Base-by-base conservation (phyloP, 2,888 invertebrate species). In the Schrankia costaestrigalis region DNA sequence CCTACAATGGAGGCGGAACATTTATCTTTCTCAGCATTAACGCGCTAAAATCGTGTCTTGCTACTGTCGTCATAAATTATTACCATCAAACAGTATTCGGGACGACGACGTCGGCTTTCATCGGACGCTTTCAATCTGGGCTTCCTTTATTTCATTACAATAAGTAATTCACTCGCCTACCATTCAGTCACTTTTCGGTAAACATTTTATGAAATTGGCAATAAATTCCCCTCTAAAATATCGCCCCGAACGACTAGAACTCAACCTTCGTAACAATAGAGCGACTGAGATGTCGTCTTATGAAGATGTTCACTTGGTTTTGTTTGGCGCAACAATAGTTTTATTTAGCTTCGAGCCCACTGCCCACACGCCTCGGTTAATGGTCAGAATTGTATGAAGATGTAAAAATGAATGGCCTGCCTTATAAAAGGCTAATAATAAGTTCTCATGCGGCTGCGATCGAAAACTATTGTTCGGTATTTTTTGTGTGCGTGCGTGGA, bases 271-370 rank as follows among this genome's bases (percentile, higher is more conserved):
- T 71, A 77, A 84, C 84, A 85, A 85, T 76, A 60, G 75, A 60
- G 54, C 54, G 62, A 72, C 63, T 58, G 68, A 72, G 77, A 72
- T 66, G 74, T 78, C 72, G 62, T 72, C 71, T 65, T 70, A 86
- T 85, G 78, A 85, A 86, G 86, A 85, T 84, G 84, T 85, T 86
- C 86, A 80, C 82, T 86, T 82, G 68, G 78, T 79, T 82, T 85
- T 85, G 84, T 86, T 82, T 68, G 67, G 63, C 56, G 65, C 63
- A 80, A 86, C 86, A 87, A 87, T 86, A 82, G 85, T 83, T 85
- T 84, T 87, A 85, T 87, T 85, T 84, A 83, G 81, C 72, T 78
- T 46, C 72, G 63, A 77, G 83, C 84, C 84, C 80, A 77, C 84
- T 85, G 80, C 86, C 87, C 86, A 86, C 86, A 84, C 86, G 85